These are phyloP conservation scores for Cyprinella venusta DNA, from an alignment of 2,797 vertebrate species.

Conservation along the genomic window DNA sequence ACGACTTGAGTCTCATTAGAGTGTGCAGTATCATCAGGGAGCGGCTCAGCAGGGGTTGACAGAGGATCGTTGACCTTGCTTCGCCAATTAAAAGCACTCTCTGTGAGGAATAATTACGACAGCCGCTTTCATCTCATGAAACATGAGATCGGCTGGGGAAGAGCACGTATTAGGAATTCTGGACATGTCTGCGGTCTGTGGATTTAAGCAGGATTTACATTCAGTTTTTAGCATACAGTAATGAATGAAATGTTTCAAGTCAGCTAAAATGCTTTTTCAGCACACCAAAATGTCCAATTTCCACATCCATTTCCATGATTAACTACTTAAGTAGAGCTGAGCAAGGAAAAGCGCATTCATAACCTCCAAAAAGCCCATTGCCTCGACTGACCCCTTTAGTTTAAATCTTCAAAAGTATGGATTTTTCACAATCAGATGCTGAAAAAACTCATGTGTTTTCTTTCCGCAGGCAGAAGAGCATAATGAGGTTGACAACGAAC, in stretches of 20 bases:
- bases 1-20: slow-evolving; percentile 54
- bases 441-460: not conserved
- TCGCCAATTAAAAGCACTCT: slow-evolving; percentile 60
- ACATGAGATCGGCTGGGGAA: slow-evolving; percentile 25
- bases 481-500: slow-evolving; percentile 95
- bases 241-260: slow-evolving; percentile 48
- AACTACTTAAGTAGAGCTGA: slow-evolving; percentile 38
- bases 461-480: slow-evolving; percentile 84
- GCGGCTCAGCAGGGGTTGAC: slow-evolving; percentile 21
- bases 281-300: not conserved
- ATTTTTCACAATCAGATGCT: slow-evolving; percentile 8
- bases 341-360: slow-evolving; percentile 11
- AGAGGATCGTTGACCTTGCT: slow-evolving; percentile 59
- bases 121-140: slow-evolving; percentile 52
- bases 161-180: slow-evolving; percentile 35
- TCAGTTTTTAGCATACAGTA: slow-evolving; percentile 43
- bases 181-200: slow-evolving; percentile 42
- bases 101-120: slow-evolving; percentile 56
- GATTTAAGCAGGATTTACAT: slow-evolving; percentile 54
- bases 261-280: slow-evolving; percentile 46
- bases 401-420: slow-evolving; percentile 27
- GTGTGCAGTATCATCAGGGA: slow-evolving; percentile 31
- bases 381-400: slow-evolving; percentile 25
- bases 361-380: slow-evolving; percentile 32
- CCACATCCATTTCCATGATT: slow-evolving; percentile 38